Percentiles rank a stretch among this genome's conserved stretches.
Conservation (phyloP, 2,113 vertebrate genomes). For the Xenopus laevis region DNA sequence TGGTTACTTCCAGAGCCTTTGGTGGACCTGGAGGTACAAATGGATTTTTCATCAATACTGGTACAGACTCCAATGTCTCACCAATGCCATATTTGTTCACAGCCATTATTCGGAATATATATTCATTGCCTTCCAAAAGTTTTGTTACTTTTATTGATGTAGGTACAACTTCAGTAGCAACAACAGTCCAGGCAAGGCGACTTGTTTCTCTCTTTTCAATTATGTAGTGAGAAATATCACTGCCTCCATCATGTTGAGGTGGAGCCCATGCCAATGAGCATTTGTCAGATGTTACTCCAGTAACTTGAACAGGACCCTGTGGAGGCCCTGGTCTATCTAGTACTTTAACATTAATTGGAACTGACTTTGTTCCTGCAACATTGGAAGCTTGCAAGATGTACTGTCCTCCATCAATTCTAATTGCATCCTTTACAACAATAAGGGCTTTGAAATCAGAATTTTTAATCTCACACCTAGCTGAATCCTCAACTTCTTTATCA, state of each 20-base stretch:
- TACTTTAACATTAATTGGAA: conserved; percentile 86
- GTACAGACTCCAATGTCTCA: conserved; percentile 87
- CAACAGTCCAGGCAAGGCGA: conserved; percentile 92
- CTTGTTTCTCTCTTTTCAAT: conserved; percentile 98
- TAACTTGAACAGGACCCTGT: conserved; percentile 81
- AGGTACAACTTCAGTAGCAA: conserved; percentile 82
- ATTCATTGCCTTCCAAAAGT: conserved; percentile 94
- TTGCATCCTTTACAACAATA: conserved; percentile 85
- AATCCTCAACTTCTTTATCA: conserved; percentile 86
- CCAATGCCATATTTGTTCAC: conserved; percentile 93
- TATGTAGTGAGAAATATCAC: conserved; percentile 87
- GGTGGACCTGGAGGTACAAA: conserved; percentile 88
- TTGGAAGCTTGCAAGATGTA: conserved; percentile 87
- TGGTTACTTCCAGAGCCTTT: conserved; percentile 83
- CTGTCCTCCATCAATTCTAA: conserved; percentile 83
- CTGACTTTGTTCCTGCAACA: conserved; percentile 83
- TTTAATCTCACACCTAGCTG: conserved; percentile 84
- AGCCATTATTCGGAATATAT: conserved; percentile 93
- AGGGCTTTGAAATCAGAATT: conserved; percentile 84
- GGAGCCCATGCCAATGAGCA: conserved; percentile 84
- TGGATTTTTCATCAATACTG: conserved; percentile 93
- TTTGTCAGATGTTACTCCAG: conserved; percentile 86
- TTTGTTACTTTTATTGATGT: conserved; percentile 94
- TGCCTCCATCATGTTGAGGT: conserved; percentile 89
- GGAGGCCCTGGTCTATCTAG: conserved; percentile 86